Base-by-base conservation (phyloP, 2,888 invertebrate genomes). In the Galerucella nymphaeae region DNA sequence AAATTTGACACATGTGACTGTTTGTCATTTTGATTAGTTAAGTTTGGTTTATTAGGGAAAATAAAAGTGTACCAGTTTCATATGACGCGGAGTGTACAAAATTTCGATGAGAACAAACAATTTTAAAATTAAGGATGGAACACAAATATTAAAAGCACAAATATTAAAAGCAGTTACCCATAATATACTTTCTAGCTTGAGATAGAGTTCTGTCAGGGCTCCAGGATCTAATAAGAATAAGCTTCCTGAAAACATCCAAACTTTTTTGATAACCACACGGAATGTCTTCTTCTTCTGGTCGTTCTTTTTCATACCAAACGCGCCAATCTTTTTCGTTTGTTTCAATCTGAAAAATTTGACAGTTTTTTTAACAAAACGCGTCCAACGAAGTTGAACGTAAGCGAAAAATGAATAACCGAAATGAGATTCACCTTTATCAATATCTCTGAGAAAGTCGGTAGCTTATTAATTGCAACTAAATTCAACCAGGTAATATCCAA, bases 401-500 rank as follows among this genome's bases (percentile, higher is more conserved):
- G 30, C 30, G 30, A 38, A 38, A 38, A 38, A 38, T 30, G 2
- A 30, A 30, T 30, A 30, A 30, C 23, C 5, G 23, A 30, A 30
- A 30, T 38, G 30, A 38, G 30, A 38, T 38, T 41, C 59, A 93
- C 94, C 87, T 93, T 93, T 50, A 90, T 89, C 23, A 97, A 87
- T 65, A 98, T 91, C 80, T 93, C 94, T 2, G 90, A 88, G 86
- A 98, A 98, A 13, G 90, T 92, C 41, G 92, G 89, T 69, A 98
- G 86, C 84, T 95, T 96, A 83, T 94, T 96, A 20, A 98, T 94
- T 86, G 97, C 97, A 0, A 98, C 97, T 76, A 98, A 88, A 88
- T 98, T 98, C 53, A 98, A 86, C 98, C 98, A 98, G 0, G 97
- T 97, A 76, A 97, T 96, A 82, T 98, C 98, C 68, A 97, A 88